These are phyloP conservation scores for Eupelmus urozonus DNA, from an alignment of 2,888 invertebrate genomes.

Conservation along the genomic window DNA sequence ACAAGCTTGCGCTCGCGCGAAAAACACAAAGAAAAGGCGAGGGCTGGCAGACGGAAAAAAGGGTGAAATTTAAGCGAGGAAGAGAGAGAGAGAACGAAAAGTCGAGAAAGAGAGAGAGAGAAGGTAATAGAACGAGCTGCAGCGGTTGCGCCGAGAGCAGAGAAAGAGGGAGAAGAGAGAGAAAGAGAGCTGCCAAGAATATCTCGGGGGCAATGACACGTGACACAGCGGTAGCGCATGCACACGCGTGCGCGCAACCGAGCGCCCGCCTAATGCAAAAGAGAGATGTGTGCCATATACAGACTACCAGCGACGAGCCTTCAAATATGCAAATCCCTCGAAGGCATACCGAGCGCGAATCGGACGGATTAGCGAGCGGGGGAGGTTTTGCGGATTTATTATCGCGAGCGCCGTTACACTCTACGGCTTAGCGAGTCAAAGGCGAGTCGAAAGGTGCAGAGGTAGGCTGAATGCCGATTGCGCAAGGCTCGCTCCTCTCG, in stretches of 20 bases:
- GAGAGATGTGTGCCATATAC: slow-evolving; percentile 49
- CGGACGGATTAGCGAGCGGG: too few relatives aligned
- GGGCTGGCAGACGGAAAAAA: slow-evolving; percentile 32
- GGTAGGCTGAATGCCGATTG: slow-evolving; percentile 38
- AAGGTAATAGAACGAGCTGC: slow-evolving; percentile 39
- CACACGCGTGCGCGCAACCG: neutral
- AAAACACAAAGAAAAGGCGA: slow-evolving; percentile 8
- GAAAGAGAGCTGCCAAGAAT: slow-evolving; percentile 58
- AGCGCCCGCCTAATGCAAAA: slow-evolving; percentile 50
- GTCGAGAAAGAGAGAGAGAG: slow-evolving; percentile 31
- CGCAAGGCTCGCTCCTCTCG: slow-evolving; percentile 7
- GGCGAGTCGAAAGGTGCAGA: too few relatives aligned
- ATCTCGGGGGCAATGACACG: slow-evolving; percentile 59
- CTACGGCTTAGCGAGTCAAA: too few relatives aligned
- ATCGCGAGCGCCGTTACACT: too few relatives aligned
- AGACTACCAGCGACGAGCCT: too few relatives aligned
- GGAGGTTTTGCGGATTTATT: too few relatives aligned
- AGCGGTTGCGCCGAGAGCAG: slow-evolving; percentile 14
- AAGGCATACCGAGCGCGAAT: too few relatives aligned
- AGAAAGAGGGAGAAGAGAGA: slow-evolving; percentile 41
- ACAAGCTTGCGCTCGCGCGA: neutral
- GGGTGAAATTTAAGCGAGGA: slow-evolving; percentile 42
- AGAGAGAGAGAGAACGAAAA: slow-evolving; percentile 26
- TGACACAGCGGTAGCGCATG: slow-evolving; percentile 36
- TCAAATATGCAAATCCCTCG: too few relatives aligned